phyloP scores from a whole-genome alignment of 2,888 invertebrate species.

The Cantharis flavilabris region DNA sequence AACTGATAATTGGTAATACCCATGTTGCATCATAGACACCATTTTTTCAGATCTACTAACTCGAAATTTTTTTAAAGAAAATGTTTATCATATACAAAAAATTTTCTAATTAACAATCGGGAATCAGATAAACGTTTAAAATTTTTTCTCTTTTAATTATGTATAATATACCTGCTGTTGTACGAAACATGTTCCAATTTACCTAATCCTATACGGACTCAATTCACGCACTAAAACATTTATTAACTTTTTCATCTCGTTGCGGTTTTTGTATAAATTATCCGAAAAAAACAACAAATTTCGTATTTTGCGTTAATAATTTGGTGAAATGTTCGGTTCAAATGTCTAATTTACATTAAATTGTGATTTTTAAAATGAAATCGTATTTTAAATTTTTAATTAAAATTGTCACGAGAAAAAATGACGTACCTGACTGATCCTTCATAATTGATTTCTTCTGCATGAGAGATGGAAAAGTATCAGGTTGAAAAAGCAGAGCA shows the following conservation, averaged over 20 bases:
- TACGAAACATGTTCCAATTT: neutral
- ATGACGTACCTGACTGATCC: neutral
- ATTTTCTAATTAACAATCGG: neutral
- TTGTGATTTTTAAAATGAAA: neutral
- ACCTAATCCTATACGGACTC: neutral
- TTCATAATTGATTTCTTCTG: conserved; percentile 18
- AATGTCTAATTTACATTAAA: neutral
- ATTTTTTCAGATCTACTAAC: too few species aligned
- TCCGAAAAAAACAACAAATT: neutral
- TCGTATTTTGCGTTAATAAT: neutral
- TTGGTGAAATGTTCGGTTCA: neutral
- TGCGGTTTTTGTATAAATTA: neutral
- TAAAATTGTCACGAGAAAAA: neutral
- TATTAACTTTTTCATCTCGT: neutral
- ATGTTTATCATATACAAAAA: too few species aligned
- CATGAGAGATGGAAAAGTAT: conserved; percentile 13
- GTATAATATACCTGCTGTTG: neutral
- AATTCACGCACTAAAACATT: neutral
- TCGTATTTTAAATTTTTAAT: neutral
- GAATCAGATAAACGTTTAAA: neutral
- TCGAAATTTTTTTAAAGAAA: too few species aligned
- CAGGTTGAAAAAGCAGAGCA: conserved; percentile 15
- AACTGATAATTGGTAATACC: too few species aligned
- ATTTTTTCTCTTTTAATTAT: neutral
- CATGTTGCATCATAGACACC: too few species aligned